phyloP scores from a whole-genome alignment of 2,888 invertebrate genomes.

The Taphrorychus bicolor region DNA sequence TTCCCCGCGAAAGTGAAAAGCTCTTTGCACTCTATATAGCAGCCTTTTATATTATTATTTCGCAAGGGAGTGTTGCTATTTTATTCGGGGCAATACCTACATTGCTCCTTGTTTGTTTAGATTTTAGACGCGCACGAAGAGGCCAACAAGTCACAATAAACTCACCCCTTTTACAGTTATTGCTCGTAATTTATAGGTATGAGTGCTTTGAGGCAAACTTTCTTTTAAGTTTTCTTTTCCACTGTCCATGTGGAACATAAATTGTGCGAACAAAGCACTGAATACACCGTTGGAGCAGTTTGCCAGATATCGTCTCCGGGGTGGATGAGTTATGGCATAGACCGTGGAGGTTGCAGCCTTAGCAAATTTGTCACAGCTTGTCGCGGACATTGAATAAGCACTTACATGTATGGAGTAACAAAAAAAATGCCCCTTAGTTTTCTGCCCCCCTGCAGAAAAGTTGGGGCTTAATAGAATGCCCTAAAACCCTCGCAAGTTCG shows the following conservation, averaged over 20 bases:
- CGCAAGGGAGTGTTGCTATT: too few species aligned
- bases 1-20: too few species aligned
- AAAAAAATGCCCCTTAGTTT: not conserved
- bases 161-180: not conserved
- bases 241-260: constrained; percentile 1
- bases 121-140: too few species aligned
- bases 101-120: too few species aligned
- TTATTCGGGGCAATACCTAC: too few species aligned
- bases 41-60: too few species aligned
- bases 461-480: not conserved
- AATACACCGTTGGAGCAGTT: not conserved
- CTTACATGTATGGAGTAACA: not conserved
- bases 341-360: not conserved
- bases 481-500: constrained; percentile 2
- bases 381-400: constrained; percentile 2
- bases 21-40: too few species aligned
- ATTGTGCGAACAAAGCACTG: constrained; percentile 3
- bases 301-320: not conserved
- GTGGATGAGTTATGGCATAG: not conserved
- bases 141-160: too few species aligned
- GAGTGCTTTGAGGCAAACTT: not conserved
- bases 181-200: not conserved
- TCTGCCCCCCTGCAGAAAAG: too few species aligned
- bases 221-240: not conserved
- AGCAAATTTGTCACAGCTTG: constrained; percentile 3